Evolutionary conservation across 2,797 vertebrate genomes (phyloP), one percentile per base, ranked within the genome.

Genomic region (Galaxias olidus): DNA sequence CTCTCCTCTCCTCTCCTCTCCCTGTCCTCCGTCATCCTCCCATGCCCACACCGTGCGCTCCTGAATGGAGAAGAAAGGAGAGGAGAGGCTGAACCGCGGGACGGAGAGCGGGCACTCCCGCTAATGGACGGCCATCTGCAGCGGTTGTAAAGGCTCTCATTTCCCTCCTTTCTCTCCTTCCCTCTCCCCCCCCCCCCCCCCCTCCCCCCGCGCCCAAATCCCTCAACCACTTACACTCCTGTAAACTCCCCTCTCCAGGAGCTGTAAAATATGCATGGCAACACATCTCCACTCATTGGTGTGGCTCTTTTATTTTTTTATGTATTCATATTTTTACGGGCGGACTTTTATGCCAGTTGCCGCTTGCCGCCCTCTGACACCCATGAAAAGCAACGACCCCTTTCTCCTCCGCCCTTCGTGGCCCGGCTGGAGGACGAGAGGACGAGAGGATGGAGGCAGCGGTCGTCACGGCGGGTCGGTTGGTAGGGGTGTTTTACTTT

Each of bases 181-280:
- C 8, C 5, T 41, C 15, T 44, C 20, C 19, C 14, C 15, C 45
- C 59, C 13, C 58, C 14, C 40, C 8, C 14, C 41, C 10, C 46
- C 30, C 45, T 10, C 41, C 4, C 19, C 44, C 8, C 11, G n/a
- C n/a, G n/a, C n/a, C n/a, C n/a, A n/a, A n/a, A n/a, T n/a, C n/a
- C n/a, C 30, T 30, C 30, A 30, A 13, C 65, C 74, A 68, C 76
- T 74, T 61, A 64, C 76, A 79, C 68, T 71, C 66, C 71, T 75
- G 74, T 76, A 79, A 83, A 78, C 74, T 65, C 9, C 14, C 18
- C 71, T 80, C 61, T 67, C 51, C 18, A 30, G 68, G 61, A 45
- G 74, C 60, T 71, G 65, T 87, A 51, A 88, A 87, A 84, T 76
- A 88, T 87, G 78, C 69, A 87, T 75, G 65, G 40, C 61, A 61